These are phyloP conservation scores for Morpho deidamia DNA, from an alignment of 2,888 invertebrate genomes.

Conservation along the genomic window DNA sequence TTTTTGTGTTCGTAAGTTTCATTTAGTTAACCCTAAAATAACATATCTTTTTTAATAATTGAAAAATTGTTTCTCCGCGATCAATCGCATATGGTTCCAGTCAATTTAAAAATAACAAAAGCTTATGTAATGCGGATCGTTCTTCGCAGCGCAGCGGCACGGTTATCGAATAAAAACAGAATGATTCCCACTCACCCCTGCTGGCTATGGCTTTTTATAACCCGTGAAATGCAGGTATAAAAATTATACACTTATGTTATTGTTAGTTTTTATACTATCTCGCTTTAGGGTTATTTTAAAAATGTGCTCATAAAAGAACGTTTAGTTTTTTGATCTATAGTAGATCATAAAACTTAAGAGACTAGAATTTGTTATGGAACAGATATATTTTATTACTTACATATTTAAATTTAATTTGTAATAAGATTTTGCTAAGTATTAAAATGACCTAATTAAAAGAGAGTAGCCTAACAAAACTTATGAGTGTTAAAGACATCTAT, in stretches of 20 bases:
- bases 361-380: too few species aligned
- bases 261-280: slow-evolving; percentile 24
- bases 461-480: too few species aligned
- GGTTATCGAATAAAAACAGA: slow-evolving; percentile 62
- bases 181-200: slow-evolving; percentile 47
- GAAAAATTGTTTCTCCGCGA: slow-evolving; percentile 17
- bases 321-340: slow-evolving; percentile 5
- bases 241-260: slow-evolving; percentile 37
- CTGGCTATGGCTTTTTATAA: slow-evolving; percentile 55
- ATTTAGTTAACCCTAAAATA: slow-evolving; percentile 1
- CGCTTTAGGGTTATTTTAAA: slow-evolving; percentile 17
- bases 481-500: too few species aligned
- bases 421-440: too few species aligned
- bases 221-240: slow-evolving; percentile 56
- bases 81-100: slow-evolving; percentile 42
- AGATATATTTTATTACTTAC: too few species aligned
- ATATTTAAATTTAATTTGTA: too few species aligned
- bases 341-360: slow-evolving; percentile 3
- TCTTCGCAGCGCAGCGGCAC: slow-evolving; percentile 42
- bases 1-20: too few species aligned
- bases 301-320: slow-evolving; percentile 16
- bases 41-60: slow-evolving; percentile 6
- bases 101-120: slow-evolving; percentile 61
- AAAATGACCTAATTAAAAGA: too few species aligned
- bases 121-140: slow-evolving; percentile 49